These are phyloP conservation scores for Turritopsis rubra DNA, from an alignment of 30 jellyfish, hydroid and myxozoan genomes.

Conservation along the genomic window DNA sequence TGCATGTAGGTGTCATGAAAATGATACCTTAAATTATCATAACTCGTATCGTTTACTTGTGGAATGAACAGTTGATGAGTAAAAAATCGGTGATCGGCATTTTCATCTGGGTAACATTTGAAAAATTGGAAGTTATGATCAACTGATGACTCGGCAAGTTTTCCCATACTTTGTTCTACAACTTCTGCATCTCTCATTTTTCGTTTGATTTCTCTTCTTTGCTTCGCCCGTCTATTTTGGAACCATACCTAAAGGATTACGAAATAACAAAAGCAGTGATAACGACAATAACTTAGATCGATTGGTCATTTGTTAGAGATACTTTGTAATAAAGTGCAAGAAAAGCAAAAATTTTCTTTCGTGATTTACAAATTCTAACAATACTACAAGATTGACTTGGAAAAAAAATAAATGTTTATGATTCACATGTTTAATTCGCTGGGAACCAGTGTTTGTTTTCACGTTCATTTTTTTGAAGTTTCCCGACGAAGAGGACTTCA, in stretches of 20 bases:
- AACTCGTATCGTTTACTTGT: not conserved
- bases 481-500: too few species aligned
- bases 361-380: too few species aligned
- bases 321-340: too few species aligned
- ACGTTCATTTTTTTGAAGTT: too few species aligned
- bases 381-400: too few species aligned
- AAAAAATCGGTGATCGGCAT: not conserved
- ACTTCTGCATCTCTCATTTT: not conserved
- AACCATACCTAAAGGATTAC: not conserved
- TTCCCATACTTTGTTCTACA: not conserved
- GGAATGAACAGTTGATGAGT: not conserved
- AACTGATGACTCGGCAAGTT: not conserved
- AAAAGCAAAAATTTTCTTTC: too few species aligned
- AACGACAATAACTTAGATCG: too few species aligned
- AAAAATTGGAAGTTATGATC: not conserved
- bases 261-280: not conserved
- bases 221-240: not conserved
- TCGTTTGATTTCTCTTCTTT: not conserved
- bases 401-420: too few species aligned
- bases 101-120: not conserved
- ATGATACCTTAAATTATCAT: not conserved
- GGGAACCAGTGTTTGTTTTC: too few species aligned
- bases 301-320: too few species aligned
- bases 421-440: too few species aligned
- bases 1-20: not conserved